Evolutionary conservation across 92 coral and sea anemone species (phyloP), one percentile per base, ranked within the genome.

Genomic region (Palythoa grandis): DNA sequence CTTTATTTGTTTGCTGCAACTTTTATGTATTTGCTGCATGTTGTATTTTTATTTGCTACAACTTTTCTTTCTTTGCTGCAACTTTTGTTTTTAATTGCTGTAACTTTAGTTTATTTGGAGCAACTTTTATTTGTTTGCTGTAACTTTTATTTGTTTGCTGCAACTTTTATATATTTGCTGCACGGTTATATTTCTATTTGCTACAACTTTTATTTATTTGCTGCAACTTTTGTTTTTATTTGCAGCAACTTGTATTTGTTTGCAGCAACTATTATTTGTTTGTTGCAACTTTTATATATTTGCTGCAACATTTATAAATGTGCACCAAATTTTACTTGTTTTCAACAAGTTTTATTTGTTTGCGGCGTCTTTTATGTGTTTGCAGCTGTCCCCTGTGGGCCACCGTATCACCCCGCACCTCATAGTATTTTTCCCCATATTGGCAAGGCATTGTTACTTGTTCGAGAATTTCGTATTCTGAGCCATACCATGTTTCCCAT

Each of bases 91-190:
- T 39, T 39, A 39, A 43, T 43, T 1, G 50, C 50, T 43, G 7
- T 43, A 43, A 43, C 50, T 43, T 43, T 43, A 8, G 50, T 43
- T 43, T 43, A 43, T 72, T 72, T 72, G 52, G 3, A 39, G 25
- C 77, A 72, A 72, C 53, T 72, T 40, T 14, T 72, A 39, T 72
- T 72, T 72, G 54, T 72, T 72, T 68, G 72, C 72, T 9, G 48
- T 47, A 19, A 19, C 66, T 43, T 43, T 43, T 43, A 43, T 43
- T n/a, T n/a, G 54, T 72, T 72, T 67, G 72, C 72, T 8, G 47
- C 73, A 17, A 17, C 65, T 40, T 40, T 40, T 40, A 40, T 40
- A 0, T 40, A 1, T 40, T 40, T 40, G 1, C 50, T 43, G 50
- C 66, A 58, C 66, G 19, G 66, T 58, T 14, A n/a, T 58, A 58